A percentile compares a stretch with the other conserved stretches of the same genome.
Conservation (phyloP, 1,140 invertebrate genomes). For the Dufourea novaeangliae region DNA sequence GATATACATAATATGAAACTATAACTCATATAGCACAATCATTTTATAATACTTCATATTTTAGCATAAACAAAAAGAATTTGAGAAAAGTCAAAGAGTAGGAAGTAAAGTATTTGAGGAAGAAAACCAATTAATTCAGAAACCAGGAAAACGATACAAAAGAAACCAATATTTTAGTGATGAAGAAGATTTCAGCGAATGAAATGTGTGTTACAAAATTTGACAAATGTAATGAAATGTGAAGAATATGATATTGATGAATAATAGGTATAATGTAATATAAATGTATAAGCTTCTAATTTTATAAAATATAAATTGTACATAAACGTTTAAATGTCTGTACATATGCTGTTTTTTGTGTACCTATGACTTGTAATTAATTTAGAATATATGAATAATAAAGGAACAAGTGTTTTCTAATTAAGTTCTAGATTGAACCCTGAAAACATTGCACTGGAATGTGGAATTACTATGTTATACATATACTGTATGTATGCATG, state of each 20-base stretch:
- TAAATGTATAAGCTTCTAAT: background rate
- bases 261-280: background rate
- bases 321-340: conserved; percentile 2
- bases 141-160: conserved; percentile 83
- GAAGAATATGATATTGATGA: background rate
- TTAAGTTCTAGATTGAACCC: no score
- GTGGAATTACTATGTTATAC: no score
- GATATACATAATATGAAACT: conserved; percentile 23
- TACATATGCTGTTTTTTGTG: background rate
- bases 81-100: conserved; percentile 81
- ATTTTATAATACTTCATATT: conserved; percentile 65
- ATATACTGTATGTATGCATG: background rate
- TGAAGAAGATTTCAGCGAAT: conserved; percentile 83
- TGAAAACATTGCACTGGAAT: no score
- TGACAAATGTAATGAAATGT: background rate
- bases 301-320: conserved; percentile 24
- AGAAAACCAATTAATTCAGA: conserved; percentile 51
- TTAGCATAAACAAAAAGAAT: conserved; percentile 83
- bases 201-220: conserved; percentile 26
- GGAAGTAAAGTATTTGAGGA: conserved; percentile 76
- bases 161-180: conserved; percentile 86
- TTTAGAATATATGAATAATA: background rate
- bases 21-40: conserved; percentile 19
- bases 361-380: background rate
- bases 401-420: no score